Base-by-base conservation (phyloP, 2,888 invertebrate species). In the Drosophila neoperkinsi region DNA sequence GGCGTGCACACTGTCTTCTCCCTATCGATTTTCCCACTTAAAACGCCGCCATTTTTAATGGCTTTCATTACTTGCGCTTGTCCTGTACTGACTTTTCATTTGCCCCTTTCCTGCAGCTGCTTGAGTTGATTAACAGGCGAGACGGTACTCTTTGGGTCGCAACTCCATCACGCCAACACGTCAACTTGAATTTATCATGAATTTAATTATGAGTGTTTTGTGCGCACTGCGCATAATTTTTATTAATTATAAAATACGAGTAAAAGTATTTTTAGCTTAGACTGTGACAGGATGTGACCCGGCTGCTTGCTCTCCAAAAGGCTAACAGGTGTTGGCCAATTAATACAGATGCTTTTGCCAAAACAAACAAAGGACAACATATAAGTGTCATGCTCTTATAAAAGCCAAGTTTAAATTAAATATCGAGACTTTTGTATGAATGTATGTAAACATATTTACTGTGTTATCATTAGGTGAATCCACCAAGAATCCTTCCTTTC, bases 31-130 rank as follows among this genome's bases (percentile, higher is more conserved):
- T 85, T 85, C 81, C 70, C 51, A 38, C 58, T 63, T 77, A 77
- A 74, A 76, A 72, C 86, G 74, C 49, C 80, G 80, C 79, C 90
- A 82, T 90, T 88, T 88, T 85, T 85, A 90, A 90, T 85, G 86
- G 72, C 69, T 84, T 90, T 90, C 86, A 90, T 85, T 90, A 81
- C 76, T 81, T 68, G 74, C 56, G 75, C 67, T 81, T 69, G 66
- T 84, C 82, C 67, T 76, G 60, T 49, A 59, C 51, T 46, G 33
- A 30, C 72, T 51, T 68, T 49, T 18, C 77, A 58, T 43, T 60
- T 52, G 33, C 59, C 34, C 43, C 21, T 43, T 25, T 63, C 51
- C 46, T 61, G 31, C 49, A 66, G 66, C 84, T 74, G 74, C 71
- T 76, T 79, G 70, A 81, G 85, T 75, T 90, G 88, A 85, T 85